Conservation (phyloP, 2,888 invertebrate species). For the Xanthia togata region DNA sequence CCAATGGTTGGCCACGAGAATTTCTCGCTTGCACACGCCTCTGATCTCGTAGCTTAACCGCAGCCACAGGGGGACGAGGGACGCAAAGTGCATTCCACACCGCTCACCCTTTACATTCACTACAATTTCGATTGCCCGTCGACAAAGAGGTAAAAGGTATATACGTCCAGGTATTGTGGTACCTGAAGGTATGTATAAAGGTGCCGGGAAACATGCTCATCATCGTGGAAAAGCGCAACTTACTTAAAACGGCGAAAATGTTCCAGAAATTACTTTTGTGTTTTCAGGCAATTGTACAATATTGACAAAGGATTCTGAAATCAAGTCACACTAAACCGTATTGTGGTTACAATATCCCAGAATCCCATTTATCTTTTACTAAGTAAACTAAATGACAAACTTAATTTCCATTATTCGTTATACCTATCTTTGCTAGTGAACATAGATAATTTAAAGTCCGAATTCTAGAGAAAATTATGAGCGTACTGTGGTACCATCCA, state of each 20-base stretch:
- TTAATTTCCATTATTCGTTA: slow-evolving; percentile 17
- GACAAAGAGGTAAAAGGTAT: slow-evolving; percentile 22
- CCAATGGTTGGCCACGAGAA: slow-evolving; percentile 25
- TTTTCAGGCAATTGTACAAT: not conserved
- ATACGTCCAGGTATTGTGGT: not conserved
- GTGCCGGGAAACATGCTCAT: not conserved
- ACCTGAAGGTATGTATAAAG: not conserved
- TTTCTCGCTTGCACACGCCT: slow-evolving; percentile 38
- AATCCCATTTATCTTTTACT: not conserved
- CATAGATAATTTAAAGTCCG: slow-evolving; percentile 25
- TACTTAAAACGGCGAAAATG: not conserved
- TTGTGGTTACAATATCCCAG: not conserved
- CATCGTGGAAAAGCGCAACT: not conserved
- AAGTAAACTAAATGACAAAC: not conserved
- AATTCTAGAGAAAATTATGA: slow-evolving; percentile 44
- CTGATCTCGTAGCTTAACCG: slow-evolving; percentile 49
- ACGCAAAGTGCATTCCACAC: slow-evolving; percentile 56
- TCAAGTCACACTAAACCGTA: not conserved
- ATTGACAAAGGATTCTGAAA: slow-evolving; percentile 3
- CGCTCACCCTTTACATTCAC: slow-evolving; percentile 50
- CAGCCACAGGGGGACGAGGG: slow-evolving; percentile 35
- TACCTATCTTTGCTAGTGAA: slow-evolving; percentile 24
- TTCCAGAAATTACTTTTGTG: not conserved
- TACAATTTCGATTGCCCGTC: slow-evolving; percentile 48
- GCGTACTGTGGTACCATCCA: slow-evolving; percentile 38